These are phyloP conservation scores for Pan paniscus DNA, from an alignment of 2,113 vertebrate genomes.

Conservation along the genomic window DNA sequence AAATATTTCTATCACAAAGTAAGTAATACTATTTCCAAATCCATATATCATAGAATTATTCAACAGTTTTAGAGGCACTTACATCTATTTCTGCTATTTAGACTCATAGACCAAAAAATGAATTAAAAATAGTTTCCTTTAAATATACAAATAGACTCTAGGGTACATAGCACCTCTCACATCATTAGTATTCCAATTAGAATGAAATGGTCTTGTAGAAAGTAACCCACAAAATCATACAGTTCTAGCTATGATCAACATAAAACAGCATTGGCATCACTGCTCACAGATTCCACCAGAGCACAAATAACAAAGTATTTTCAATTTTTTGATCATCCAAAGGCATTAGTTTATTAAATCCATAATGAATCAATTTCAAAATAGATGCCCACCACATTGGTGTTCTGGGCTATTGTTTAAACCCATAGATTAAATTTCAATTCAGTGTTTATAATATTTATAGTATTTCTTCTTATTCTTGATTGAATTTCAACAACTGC, in stretches of 20 bases:
- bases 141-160: neutral
- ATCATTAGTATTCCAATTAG: neutral
- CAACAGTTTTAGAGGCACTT: neutral
- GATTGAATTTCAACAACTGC: neutral
- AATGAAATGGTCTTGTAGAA: neutral
- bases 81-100: neutral
- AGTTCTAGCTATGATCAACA: neutral
- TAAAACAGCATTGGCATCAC: neutral
- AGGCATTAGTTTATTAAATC: neutral
- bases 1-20: neutral
- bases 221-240: neutral
- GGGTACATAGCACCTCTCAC: neutral
- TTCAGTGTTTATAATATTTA: neutral
- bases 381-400: neutral
- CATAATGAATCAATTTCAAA: neutral
- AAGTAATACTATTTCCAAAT: neutral
- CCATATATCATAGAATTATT: neutral
- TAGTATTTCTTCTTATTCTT: neutral
- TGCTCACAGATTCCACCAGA: neutral
- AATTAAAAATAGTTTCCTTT: neutral
- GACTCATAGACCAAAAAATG: neutral
- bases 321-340: neutral
- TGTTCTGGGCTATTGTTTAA: neutral
- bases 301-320: neutral
- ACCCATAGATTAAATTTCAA: neutral